phyloP scores from a whole-genome alignment of 2,113 vertebrate species.

The Mus pahari region DNA sequence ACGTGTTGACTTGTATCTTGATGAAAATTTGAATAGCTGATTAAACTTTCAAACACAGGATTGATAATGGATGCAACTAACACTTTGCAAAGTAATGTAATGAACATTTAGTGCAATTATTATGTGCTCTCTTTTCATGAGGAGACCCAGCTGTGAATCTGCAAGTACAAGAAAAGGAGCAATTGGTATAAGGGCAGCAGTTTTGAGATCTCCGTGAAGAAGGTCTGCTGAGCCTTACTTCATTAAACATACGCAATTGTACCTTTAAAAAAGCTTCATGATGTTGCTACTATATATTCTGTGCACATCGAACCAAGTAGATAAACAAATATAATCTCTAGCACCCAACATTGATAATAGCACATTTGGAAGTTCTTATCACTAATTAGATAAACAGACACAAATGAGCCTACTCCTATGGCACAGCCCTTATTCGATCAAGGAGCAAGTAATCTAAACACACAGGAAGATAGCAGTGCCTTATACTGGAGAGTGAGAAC shows the following conservation, averaged over 20 bases:
- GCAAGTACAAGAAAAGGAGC: conserved; percentile 71
- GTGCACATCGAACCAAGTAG: conserved; percentile 6
- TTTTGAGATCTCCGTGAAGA: conserved; percentile 61
- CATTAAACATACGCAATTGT: conserved; percentile 13
- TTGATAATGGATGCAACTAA: conserved; percentile 81
- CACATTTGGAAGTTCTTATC: neutral
- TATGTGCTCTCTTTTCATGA: conserved; percentile 80
- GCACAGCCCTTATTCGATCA: neutral
- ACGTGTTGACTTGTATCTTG: conserved; percentile 68
- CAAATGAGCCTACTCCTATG: neutral
- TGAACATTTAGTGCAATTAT: conserved; percentile 82
- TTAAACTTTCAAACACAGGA: conserved; percentile 75
- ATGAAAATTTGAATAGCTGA: conserved; percentile 83
- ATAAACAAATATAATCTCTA: conserved; percentile 62
- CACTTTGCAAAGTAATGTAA: conserved; percentile 78
- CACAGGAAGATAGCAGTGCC: neutral
- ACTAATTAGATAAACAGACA: conserved; percentile 54
- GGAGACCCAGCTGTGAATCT: conserved; percentile 80
- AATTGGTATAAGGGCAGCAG: conserved; percentile 66
- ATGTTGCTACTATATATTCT: neutral
- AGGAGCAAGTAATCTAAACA: neutral
- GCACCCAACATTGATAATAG: neutral
- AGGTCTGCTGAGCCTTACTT: conserved; percentile 52
- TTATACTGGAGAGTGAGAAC: neutral
- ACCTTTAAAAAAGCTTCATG: conserved; percentile 26